These are phyloP conservation scores for Carposina sasakii DNA, from an alignment of 1,140 invertebrate genomes.

Conservation along the genomic window DNA sequence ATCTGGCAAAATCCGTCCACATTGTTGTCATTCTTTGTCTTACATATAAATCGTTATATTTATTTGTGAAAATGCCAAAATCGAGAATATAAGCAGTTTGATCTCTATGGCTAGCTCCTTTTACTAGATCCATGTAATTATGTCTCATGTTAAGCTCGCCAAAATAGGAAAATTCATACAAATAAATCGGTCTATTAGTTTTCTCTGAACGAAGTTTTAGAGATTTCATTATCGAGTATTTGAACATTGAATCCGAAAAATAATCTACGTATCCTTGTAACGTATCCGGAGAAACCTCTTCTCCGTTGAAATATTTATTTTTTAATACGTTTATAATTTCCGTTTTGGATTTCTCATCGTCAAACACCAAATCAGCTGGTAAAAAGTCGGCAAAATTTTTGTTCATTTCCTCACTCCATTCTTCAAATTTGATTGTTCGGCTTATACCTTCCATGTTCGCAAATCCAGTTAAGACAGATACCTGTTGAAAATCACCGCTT, in stretches of 20 bases:
- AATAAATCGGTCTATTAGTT: slow-evolving; percentile 36
- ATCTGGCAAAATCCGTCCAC: slow-evolving; percentile 60
- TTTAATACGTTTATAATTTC: slow-evolving; percentile 36
- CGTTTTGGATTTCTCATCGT: slow-evolving; percentile 35
- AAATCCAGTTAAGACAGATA: slow-evolving; percentile 52
- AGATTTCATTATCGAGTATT: slow-evolving; percentile 51
- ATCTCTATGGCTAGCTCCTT: slow-evolving; percentile 59
- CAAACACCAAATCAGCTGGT: slow-evolving; percentile 49
- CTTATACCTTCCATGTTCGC: slow-evolving; percentile 62
- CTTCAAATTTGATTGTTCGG: slow-evolving; percentile 45
- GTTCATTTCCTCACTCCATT: slow-evolving; percentile 57
- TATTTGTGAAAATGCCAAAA: slow-evolving; percentile 43
- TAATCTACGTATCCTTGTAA: slow-evolving; percentile 51
- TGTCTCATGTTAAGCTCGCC: slow-evolving; percentile 53
- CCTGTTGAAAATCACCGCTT: slow-evolving; percentile 34
- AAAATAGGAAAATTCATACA: slow-evolving; percentile 60
- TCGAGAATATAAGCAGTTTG: slow-evolving; percentile 56
- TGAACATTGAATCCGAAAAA: slow-evolving; percentile 62
- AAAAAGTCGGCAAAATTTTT: slow-evolving; percentile 48
- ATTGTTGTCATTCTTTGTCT: slow-evolving; percentile 52
- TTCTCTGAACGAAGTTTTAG: slow-evolving; percentile 39
- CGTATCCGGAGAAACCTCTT: slow-evolving; percentile 34
- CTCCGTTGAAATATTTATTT: slow-evolving; percentile 48
- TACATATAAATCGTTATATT: slow-evolving; percentile 41
- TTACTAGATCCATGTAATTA: slow-evolving; percentile 48